Percentiles rank a stretch among this genome's conserved stretches.
Conservation (phyloP, 2,797 vertebrate genomes). For the Toxotes lorentzi region DNA sequence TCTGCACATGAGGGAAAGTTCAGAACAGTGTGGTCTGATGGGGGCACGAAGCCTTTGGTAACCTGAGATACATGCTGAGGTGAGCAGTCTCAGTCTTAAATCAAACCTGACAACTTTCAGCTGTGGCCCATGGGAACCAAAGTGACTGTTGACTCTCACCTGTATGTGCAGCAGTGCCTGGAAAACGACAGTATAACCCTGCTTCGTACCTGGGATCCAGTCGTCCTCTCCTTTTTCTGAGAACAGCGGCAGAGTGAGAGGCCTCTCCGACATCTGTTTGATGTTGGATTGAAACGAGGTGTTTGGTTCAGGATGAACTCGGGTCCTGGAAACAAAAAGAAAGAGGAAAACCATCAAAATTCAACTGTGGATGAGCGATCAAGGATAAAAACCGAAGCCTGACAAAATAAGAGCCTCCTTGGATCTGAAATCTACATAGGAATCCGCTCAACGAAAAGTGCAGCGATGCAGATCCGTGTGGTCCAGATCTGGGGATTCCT, state of each 20-base stretch:
- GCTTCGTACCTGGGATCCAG: conserved; percentile 6
- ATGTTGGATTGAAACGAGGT: not conserved
- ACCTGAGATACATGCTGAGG: conserved; percentile 71
- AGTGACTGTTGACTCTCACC: conserved; percentile 67
- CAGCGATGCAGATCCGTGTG: conserved; percentile 87
- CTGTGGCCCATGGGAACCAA: conserved; percentile 70
- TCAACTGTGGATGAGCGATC: not conserved
- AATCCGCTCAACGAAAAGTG: not conserved
- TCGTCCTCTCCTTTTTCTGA: not conserved
- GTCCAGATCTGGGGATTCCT: conserved; percentile 94
- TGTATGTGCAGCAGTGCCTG: conserved; percentile 34
- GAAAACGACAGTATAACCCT: conserved; percentile 21
- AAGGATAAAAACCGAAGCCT: not conserved
- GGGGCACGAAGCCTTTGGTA: conserved; percentile 48
- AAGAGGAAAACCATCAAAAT: not conserved
- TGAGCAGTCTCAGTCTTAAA: conserved; percentile 58
- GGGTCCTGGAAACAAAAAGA: not conserved
- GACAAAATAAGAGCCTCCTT: not conserved
- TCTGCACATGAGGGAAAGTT: not conserved
- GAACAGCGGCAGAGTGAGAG: not conserved
- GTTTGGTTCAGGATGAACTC: not conserved
- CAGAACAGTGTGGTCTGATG: not conserved
- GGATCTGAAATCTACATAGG: not conserved
- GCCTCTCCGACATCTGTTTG: not conserved
- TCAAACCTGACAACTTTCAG: conserved; percentile 17